phyloP scores from a whole-genome alignment of 2,797 vertebrate genomes.

The Peromyscus melanophrys region DNA sequence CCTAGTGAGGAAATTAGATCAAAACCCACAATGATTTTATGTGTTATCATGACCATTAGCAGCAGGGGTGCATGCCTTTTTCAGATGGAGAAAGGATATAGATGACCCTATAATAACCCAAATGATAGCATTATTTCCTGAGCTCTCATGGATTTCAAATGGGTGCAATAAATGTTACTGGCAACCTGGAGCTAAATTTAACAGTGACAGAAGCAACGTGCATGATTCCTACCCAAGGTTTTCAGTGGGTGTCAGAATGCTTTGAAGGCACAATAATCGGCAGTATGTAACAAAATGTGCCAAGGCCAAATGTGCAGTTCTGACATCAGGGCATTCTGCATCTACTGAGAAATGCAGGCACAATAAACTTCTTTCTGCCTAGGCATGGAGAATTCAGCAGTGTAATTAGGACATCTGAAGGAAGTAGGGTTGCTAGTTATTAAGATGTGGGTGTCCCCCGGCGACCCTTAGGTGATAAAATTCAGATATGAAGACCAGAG shows the following conservation, averaged over 20 bases:
- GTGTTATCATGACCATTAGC: background rate
- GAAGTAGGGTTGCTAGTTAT: background rate
- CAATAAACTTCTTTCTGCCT: background rate
- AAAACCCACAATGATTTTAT: background rate
- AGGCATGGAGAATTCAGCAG: background rate
- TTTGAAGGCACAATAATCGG: background rate
- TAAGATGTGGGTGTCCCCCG: background rate
- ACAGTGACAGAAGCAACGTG: background rate
- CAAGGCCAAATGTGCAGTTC: background rate
- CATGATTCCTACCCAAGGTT: background rate
- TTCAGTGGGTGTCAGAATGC: background rate
- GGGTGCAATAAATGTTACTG: slow-evolving; percentile 25
- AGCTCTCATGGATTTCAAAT: background rate
- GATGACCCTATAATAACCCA: background rate
- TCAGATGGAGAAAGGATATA: background rate
- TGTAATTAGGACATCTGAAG: background rate
- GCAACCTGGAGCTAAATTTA: background rate
- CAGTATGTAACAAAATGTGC: background rate
- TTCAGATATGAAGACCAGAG: background rate
- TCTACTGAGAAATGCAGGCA: background rate
- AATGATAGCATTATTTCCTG: slow-evolving; percentile 32
- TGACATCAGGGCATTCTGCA: background rate
- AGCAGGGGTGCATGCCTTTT: background rate
- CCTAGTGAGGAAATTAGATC: background rate
- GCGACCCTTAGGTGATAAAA: background rate